Evolutionary conservation across 2,797 vertebrate genomes (phyloP).

Genomic region (Crax fasciolata): DNA sequence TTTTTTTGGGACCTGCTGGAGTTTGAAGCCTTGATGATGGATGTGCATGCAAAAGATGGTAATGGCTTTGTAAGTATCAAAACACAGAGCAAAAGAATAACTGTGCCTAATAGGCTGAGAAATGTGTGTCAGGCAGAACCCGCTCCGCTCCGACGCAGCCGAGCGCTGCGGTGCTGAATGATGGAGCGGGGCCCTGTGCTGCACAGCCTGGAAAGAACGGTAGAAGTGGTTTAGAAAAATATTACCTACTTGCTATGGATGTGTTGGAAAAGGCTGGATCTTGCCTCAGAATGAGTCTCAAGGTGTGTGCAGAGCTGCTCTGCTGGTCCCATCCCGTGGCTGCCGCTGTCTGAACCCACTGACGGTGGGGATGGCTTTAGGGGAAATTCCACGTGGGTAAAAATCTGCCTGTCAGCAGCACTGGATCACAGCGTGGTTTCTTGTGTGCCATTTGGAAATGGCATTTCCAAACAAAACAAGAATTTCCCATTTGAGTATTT

Average conservation of each 20-base stretch:
- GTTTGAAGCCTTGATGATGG: slow-evolving; percentile 60
- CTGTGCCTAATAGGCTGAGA: slow-evolving; percentile 45
- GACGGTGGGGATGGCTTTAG: slow-evolving; percentile 33
- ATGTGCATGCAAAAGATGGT: slow-evolving; percentile 58
- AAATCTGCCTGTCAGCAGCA: slow-evolving; percentile 30
- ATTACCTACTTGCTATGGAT: background rate
- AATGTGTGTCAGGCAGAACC: slow-evolving; percentile 17
- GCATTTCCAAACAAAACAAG: slow-evolving; percentile 31
- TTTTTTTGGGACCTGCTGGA: slow-evolving; percentile 31
- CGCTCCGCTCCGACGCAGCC: background rate
- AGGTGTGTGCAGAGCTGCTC: background rate
- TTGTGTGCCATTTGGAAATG: slow-evolving; percentile 19
- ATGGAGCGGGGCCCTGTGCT: background rate
- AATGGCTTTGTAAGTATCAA: slow-evolving; percentile 65
- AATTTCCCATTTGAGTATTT: background rate
- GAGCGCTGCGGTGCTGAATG: slow-evolving; percentile 21
- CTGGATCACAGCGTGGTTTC: background rate
- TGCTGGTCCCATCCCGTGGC: background rate
- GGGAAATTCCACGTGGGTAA: slow-evolving; percentile 59
- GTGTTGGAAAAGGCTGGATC: background rate
- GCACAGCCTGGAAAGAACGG: background rate
- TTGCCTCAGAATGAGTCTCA: background rate
- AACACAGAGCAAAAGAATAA: slow-evolving; percentile 44
- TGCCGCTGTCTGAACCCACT: background rate
- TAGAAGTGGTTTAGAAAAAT: background rate